Conservation (phyloP, 1,140 invertebrate species). For the Zaprionus tsacasi region DNA sequence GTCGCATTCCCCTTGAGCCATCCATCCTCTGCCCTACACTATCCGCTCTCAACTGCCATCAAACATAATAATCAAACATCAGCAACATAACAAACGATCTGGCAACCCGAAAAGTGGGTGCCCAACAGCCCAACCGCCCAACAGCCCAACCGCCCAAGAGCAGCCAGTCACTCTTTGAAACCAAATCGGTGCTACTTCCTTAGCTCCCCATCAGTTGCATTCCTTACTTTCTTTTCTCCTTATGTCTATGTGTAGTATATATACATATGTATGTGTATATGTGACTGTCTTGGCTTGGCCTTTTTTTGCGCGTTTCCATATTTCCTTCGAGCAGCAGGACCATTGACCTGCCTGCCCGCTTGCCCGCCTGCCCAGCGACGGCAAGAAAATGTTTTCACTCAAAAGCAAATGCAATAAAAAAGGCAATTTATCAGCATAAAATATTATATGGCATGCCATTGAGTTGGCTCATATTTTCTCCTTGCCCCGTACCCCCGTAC, state of each 20-base stretch:
- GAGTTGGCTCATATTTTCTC: constrained; percentile 74
- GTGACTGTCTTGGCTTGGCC: constrained; percentile 29
- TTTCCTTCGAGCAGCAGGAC: constrained; percentile 62
- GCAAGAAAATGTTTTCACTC: constrained; percentile 80
- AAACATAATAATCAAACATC: constrained; percentile 83
- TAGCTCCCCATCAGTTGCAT: constrained; percentile 16
- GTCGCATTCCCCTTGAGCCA: background rate
- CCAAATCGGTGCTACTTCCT: constrained; percentile 19
- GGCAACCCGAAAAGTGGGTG: constrained; percentile 70
- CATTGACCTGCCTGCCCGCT: constrained; percentile 69
- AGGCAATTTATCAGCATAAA: constrained; percentile 82
- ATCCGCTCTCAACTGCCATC: constrained; percentile 68
- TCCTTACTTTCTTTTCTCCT: constrained; percentile 36
- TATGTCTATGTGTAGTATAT: constrained; percentile 3
- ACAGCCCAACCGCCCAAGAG: no score
- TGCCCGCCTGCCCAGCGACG: constrained; percentile 44
- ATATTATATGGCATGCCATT: constrained; percentile 82
- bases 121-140: constrained; percentile 21
- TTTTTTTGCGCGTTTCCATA: constrained; percentile 52
- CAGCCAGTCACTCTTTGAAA: constrained; percentile 29
- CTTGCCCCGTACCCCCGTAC: background rate
- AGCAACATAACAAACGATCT: constrained; percentile 80
- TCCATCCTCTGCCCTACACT: constrained; percentile 12
- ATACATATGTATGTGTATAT: constrained; percentile 16
- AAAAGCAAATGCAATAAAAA: constrained; percentile 83